A percentile compares a stretch with the other conserved stretches of the same genome.
Conservation (phyloP, 2,888 invertebrate species). For the Eretmocerus hayati region DNA sequence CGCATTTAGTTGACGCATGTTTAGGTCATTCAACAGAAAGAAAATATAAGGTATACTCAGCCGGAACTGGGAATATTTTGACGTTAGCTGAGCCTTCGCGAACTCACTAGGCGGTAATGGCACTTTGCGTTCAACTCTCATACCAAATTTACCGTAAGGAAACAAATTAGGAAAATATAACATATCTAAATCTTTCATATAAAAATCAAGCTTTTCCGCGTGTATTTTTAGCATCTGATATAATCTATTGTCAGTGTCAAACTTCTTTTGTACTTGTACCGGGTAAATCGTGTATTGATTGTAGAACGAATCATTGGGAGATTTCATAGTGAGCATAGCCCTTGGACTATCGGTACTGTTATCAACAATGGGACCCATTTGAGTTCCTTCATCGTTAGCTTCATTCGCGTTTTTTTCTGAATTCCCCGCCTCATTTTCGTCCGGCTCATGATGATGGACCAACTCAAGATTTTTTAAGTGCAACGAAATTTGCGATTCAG, state of each 20-base stretch:
- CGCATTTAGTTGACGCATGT: slow-evolving; percentile 24
- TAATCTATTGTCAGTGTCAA: slow-evolving; percentile 21
- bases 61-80: slow-evolving; percentile 25
- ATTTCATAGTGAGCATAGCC: slow-evolving; percentile 16
- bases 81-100: slow-evolving; percentile 25
- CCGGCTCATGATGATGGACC: background rate
- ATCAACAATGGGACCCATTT: no score
- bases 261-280: slow-evolving; percentile 22
- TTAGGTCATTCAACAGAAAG: slow-evolving; percentile 26
- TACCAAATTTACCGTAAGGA: slow-evolving; percentile 23
- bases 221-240: slow-evolving; percentile 27
- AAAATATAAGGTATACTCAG: slow-evolving; percentile 28
- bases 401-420: background rate
- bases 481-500: slow-evolving; percentile 5
- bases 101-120: slow-evolving; percentile 20
- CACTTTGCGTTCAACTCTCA: slow-evolving; percentile 4
- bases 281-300: slow-evolving; percentile 22
- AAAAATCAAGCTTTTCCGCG: slow-evolving; percentile 23
- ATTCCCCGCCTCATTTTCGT: background rate
- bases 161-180: slow-evolving; percentile 27
- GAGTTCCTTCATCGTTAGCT: background rate
- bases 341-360: no score
- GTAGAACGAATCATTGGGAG: slow-evolving; percentile 15
- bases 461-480: background rate
- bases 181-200: slow-evolving; percentile 22